Base-by-base conservation (phyloP, 2,113 vertebrate genomes). In the Phocoena phocoena region DNA sequence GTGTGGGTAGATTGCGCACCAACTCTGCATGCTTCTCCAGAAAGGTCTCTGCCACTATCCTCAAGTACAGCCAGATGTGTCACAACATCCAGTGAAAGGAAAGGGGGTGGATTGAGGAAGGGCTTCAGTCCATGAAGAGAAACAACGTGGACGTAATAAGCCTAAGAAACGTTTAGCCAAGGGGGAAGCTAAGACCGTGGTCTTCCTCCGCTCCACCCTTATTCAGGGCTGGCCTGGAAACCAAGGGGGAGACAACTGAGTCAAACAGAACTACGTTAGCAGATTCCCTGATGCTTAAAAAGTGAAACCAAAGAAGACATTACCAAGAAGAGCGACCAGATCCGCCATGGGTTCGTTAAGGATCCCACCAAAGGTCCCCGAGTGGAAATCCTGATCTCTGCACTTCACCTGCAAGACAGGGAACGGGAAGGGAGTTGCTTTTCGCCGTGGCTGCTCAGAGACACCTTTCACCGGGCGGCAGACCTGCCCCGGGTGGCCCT, bases 351-450 rank as follows among this genome's bases (percentile, higher is more conserved):
- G 98, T 82, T 99, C 99, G 0, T 99, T 97, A 26, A 99, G 87
- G 92, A 99, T 98, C 68, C 99, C 99, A 62, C 99, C 99, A 71
- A 98, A 99, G 21, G 98, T 98, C 83, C 99, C 99, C 0, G 99
- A 99, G 93, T 99, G 99, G 84, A 99, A 98, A 94, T 99, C 99
- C 73, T 98, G 98, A 38, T 98, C 95, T 41, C 98, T 98, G 50
- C 99, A 98, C 62, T 98, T 98, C 38, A 99, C 99, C 99, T 99
- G 93, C 62, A 93, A 86, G 1, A 82, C 17, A 80, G 26, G 38
- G 25, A 8, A 86, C 91, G 14, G 21, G 20, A 33, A 8, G 2
- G 58, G 31, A 21, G 1, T 13, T 11, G 71, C 8, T 1, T 0
- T 12, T 50, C 18, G 0, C 44, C 4, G 17, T 8, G 2, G 8